A percentile compares a stretch with the other conserved stretches of the same genome.
Conservation (phyloP, 2,113 vertebrate genomes). For the Castor canadensis region DNA sequence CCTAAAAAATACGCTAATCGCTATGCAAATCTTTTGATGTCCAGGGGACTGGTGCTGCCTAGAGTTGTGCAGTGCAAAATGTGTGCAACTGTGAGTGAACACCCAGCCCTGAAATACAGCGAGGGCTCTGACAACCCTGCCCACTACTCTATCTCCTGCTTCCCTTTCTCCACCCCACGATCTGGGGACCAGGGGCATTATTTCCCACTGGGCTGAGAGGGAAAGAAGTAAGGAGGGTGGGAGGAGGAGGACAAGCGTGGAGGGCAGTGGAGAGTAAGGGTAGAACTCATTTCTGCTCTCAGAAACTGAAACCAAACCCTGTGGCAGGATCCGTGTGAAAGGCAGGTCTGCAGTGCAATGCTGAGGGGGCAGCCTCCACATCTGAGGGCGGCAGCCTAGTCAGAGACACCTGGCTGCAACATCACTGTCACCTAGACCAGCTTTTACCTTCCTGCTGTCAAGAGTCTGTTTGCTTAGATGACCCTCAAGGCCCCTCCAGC, state of each 20-base stretch:
- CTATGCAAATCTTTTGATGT: not conserved
- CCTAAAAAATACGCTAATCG: not conserved
- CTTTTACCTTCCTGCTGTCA: not conserved
- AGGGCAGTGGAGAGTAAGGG: not conserved
- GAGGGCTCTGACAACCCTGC: not conserved
- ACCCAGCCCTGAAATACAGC: not conserved
- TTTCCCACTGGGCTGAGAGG: not conserved
- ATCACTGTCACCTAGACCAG: not conserved
- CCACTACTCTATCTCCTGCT: not conserved
- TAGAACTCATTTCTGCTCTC: not conserved
- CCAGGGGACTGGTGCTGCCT: not conserved
- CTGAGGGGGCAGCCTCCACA: not conserved
- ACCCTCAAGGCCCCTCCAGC: not conserved
- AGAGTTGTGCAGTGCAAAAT: not conserved
- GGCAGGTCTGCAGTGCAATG: not conserved
- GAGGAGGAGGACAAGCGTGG: not conserved
- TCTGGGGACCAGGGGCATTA: too few relatives aligned
- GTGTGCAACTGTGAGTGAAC: not conserved
- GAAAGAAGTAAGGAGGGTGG: not conserved
- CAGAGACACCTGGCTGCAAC: not conserved
- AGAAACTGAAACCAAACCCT: slow-evolving; percentile 53
- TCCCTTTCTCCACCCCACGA: not conserved
- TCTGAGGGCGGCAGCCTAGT: not conserved
- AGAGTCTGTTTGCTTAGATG: not conserved
- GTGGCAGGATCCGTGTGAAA: not conserved